phyloP scores from a whole-genome alignment of 35 echinoderm and acorn worm genomes.

The Holothuria glaberrima region DNA sequence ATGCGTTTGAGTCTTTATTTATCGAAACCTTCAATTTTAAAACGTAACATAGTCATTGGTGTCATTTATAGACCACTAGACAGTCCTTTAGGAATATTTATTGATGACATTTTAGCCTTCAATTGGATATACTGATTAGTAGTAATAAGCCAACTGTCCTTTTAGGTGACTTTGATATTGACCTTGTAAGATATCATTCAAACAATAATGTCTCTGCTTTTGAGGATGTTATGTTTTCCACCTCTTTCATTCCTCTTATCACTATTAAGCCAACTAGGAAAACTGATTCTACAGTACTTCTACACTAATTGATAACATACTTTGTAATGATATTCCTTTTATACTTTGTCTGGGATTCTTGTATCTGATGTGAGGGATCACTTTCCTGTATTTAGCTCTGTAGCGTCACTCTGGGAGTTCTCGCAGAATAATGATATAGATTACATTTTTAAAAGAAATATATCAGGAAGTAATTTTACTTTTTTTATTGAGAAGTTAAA shows the following conservation, averaged over 20 bases:
- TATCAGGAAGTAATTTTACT: background rate
- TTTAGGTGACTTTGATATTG: too few species aligned
- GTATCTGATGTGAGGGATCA: background rate
- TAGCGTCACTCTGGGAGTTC: too few species aligned
- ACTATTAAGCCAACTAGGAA: conserved; percentile 37
- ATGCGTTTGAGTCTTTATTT: conserved; percentile 5
- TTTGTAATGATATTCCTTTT: conserved; percentile 28
- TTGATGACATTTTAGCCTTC: background rate
- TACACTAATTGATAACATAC: conserved; percentile 20
- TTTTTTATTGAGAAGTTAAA: background rate
- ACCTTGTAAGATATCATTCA: background rate
- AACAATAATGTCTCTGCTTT: background rate
- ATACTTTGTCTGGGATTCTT: background rate
- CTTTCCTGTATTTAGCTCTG: conserved; percentile 1
- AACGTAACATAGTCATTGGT: background rate
- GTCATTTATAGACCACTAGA: conserved; percentile 28
- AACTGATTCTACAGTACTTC: background rate
- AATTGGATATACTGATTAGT: background rate
- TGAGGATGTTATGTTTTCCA: conserved; percentile 18
- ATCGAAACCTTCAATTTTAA: conserved; percentile 1
- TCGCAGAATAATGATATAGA: background rate
- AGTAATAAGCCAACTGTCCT: background rate
- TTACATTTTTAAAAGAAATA: background rate
- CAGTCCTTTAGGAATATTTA: background rate
- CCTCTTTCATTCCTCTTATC: conserved; percentile 9